Base-by-base conservation (phyloP, 2,888 invertebrate species). In the Dynastes tityus region DNA sequence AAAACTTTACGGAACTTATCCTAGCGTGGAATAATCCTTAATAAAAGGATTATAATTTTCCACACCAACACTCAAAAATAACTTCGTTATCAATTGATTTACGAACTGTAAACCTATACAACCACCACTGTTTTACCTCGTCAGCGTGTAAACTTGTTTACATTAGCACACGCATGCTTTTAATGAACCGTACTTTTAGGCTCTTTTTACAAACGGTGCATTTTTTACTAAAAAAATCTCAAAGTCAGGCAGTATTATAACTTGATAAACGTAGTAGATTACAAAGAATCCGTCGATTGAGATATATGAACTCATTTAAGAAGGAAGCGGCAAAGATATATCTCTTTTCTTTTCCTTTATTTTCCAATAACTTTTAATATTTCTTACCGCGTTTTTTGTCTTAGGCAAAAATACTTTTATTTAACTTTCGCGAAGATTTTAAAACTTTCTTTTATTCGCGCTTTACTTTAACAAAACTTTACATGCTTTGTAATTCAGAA, bases 191-290 rank as follows among this genome's bases (percentile, higher is more conserved):
- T 13, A 29, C 29, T 32, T 29, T 53, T 70, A 53, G 22, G 32
- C 2, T 32, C 29, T 4, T 64, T 29, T 37, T 61, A 61, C 27
- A 0, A 53, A 53, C 32, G 4, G 32, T 5, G 32, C 32, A 32
- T 32, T 32, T 32, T 32, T 32, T 32, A 32, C 32, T 77, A 77
- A 79, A 58, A 68, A 78, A 76, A 75, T 79, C 79, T 79, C 76
- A n/a, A 22, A 22, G 77, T 77, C 63, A 53, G 40, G 73, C 76
- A 63, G 55, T 74, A 74, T 65, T 71, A 78, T 78, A 80, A 78
- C 74, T 81, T 81, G 81, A 81, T 80, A 81, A 79, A 82, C 82
- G 78, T 73, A 79, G 74, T 78, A 79, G 77, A 79, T 80, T 80
- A 76, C 68, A 73, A 77, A 78, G 32, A 81, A 81, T 76, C 77